Conservation (phyloP, 2,888 invertebrate species). For the Rhaphigaster nebulosa region DNA sequence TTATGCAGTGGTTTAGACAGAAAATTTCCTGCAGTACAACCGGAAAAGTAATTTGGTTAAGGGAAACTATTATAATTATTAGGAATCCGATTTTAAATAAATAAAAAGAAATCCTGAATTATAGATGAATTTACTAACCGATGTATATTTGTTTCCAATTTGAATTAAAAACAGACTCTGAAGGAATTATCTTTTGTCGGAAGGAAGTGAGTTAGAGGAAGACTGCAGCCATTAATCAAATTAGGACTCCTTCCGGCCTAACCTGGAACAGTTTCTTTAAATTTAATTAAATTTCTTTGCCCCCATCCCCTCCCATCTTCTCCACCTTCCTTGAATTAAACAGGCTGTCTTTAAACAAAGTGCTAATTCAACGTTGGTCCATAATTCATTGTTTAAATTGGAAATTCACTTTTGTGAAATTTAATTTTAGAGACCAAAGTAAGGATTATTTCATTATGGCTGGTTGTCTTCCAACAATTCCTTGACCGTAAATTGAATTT, state of each 20-base stretch:
- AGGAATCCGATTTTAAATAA: neutral
- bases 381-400: slow-evolving; percentile 42
- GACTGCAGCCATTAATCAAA: slow-evolving; percentile 18
- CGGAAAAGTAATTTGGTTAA: too few species aligned
- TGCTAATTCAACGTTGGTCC: slow-evolving; percentile 32
- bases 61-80: too few species aligned
- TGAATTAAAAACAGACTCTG: neutral
- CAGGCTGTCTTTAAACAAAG: neutral
- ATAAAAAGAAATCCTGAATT: neutral
- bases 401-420: slow-evolving; percentile 24
- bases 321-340: slow-evolving; percentile 36
- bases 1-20: too few species aligned
- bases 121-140: neutral
- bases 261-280: slow-evolving; percentile 43
- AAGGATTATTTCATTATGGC: slow-evolving; percentile 15
- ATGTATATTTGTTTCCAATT: slow-evolving; percentile 21
- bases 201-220: slow-evolving; percentile 15
- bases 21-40: too few species aligned
- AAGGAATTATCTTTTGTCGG: neutral
- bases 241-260: slow-evolving; percentile 9
- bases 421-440: slow-evolving; percentile 21
- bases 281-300: slow-evolving; percentile 45
- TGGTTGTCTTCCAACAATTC: neutral
- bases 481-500: neutral
- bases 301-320: neutral